These are phyloP conservation scores for Malurus elegans DNA, from an alignment of 2,113 vertebrate genomes.

Conservation along the genomic window DNA sequence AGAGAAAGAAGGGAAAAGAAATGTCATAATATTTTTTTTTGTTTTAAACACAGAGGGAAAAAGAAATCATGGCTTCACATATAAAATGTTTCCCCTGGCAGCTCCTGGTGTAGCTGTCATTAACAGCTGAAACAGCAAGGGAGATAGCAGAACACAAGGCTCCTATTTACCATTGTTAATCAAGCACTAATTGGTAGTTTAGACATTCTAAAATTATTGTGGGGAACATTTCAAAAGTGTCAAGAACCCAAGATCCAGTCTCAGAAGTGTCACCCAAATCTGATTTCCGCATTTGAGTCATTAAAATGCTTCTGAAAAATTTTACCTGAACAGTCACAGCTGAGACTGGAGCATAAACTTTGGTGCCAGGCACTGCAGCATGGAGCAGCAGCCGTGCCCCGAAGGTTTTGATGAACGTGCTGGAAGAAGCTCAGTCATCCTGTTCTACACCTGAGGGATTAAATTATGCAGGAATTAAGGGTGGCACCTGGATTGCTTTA, in stretches of 20 bases:
- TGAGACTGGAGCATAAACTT: not conserved
- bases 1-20: not conserved
- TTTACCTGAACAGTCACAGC: not conserved
- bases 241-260: not conserved
- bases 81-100: slow-evolving; percentile 34
- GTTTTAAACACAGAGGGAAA: slow-evolving; percentile 1
- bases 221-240: slow-evolving; percentile 24
- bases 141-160: not conserved
- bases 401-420: fast-evolving
- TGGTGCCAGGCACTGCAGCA: not conserved
- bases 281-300: not conserved
- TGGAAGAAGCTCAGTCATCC: not conserved
- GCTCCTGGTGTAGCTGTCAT: not conserved
- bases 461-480: not conserved
- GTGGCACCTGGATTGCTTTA: not conserved
- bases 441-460: not conserved
- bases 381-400: fast-evolving
- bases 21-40: not conserved
- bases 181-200: slow-evolving; percentile 42
- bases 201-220: slow-evolving; percentile 43
- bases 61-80: not conserved
- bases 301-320: not conserved
- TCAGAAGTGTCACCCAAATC: slow-evolving; percentile 10
- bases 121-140: slow-evolving; percentile 31
- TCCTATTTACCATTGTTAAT: slow-evolving; percentile 51